Base-by-base conservation (phyloP, 2,113 vertebrate genomes). In the Cyprinus carpio region DNA sequence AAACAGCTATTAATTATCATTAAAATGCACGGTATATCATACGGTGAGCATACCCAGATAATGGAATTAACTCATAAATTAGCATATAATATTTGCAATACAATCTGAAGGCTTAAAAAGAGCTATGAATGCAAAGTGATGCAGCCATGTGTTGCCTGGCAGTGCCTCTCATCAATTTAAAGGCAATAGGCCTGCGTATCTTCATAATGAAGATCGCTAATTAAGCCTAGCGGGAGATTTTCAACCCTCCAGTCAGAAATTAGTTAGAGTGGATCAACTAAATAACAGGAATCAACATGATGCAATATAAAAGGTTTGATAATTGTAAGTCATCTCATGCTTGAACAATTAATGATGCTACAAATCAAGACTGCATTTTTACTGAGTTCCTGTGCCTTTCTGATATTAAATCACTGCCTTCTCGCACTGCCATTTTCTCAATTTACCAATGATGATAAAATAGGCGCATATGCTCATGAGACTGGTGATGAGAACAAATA, bases 141-240 rank as follows among this genome's bases (percentile, higher is more conserved):
- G 31, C 10, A 46, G 40, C 54, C 11, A 6, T 31, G 23, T 20
- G 18, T 56, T 78, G 75, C 51, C 51, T 79, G 54, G 29, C 75
- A 77, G 29, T 54, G 25, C 10, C 27, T 56, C 16, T 54, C 25
- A 2, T 82, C 23, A 11, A 37, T 54, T 82, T 69, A 29, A 4
- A 69, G 3, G 29, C 46, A 54, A 69, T n/a, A 69, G 43, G 29
- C 20, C 51, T 29, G 46, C 1, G 6, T 56, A 18, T 82, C 65
- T 69, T 54, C 54, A 18, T 83, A 56, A 83, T 20, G 29, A 72
- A 58, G 67, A 56, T 71, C 9, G 20, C n/a, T 83, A 75, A 83
- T 75, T 43, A 83, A 43, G 34, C 69, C 29, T 74, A 83, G 18
- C 2, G 2, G 71, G 31, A 58, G 54, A 37, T 83, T 29, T 60